Conservation (phyloP, 2,888 invertebrate species). For the Ypsolopha scabrella region DNA sequence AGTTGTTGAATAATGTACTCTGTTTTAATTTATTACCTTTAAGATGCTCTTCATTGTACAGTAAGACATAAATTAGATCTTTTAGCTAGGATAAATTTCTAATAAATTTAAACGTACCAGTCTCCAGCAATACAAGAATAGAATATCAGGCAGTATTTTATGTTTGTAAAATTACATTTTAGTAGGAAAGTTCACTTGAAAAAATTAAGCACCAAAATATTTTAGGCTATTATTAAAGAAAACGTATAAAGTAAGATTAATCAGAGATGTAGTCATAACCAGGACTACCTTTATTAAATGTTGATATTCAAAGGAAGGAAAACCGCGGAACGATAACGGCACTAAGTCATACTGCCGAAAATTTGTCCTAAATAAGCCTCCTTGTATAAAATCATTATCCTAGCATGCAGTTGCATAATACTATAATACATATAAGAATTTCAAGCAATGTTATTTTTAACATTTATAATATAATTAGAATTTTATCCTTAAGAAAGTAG, state of each 20-base stretch:
- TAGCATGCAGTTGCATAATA: constrained; percentile 21
- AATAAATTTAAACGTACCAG: constrained; percentile 54
- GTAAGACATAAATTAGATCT: constrained; percentile 60
- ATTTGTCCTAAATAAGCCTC: constrained; percentile 12
- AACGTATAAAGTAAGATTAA: constrained; percentile 11
- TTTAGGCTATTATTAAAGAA: constrained; percentile 37
- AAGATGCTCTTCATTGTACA: constrained; percentile 63
- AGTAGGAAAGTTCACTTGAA: constrained; percentile 39
- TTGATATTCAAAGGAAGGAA: constrained; percentile 9
- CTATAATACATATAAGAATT: constrained; percentile 31
- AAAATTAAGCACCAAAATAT: constrained; percentile 52
- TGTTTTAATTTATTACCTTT: constrained; percentile 39
- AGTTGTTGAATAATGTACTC: constrained; percentile 34
- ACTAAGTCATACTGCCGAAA: constrained; percentile 30
- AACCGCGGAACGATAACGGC: constrained; percentile 37
- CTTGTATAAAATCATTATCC: constrained; percentile 19
- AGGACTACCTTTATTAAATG: too few relatives aligned
- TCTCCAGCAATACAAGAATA: constrained; percentile 49
- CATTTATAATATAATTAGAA: constrained; percentile 62
- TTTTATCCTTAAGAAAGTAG: constrained; percentile 66
- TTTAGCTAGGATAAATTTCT: constrained; percentile 65
- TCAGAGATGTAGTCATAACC: not conserved
- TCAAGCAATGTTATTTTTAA: constrained; percentile 70
- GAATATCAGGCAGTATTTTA: constrained; percentile 41
- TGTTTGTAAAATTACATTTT: constrained; percentile 36